Evolutionary conservation across 2,797 vertebrate genomes (phyloP).

Genomic region (Nothura maculosa): DNA sequence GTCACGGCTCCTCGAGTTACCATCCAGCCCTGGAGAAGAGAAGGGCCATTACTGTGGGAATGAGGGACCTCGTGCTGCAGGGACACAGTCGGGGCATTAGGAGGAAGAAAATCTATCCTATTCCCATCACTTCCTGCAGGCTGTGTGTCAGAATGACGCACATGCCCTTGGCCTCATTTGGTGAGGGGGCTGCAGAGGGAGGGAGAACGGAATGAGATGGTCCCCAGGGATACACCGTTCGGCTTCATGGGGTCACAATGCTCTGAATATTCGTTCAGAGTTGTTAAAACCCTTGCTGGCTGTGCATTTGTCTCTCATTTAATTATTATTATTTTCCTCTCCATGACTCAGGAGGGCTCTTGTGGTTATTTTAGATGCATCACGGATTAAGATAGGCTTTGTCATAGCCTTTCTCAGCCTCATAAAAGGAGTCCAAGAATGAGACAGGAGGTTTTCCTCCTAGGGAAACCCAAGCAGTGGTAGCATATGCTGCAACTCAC

Average conservation of each 20-base stretch:
- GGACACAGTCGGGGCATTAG: constrained; percentile 65
- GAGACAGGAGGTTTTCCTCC: neutral
- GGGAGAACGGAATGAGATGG: constrained; percentile 43
- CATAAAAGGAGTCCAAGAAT: constrained; percentile 32
- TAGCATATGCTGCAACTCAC: neutral
- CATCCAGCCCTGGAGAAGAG: neutral
- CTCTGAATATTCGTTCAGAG: constrained; percentile 37
- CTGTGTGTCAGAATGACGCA: constrained; percentile 70
- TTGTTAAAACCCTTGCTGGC: constrained; percentile 57
- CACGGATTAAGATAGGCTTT: constrained; percentile 32
- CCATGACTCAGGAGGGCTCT: constrained; percentile 51
- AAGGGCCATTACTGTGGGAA: constrained; percentile 67
- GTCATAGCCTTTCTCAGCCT: constrained; percentile 60
- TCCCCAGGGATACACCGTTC: neutral
- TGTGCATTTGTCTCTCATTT: constrained; percentile 44
- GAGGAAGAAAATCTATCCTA: constrained; percentile 70
- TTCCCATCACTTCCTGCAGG: constrained; percentile 71
- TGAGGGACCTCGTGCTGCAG: constrained; percentile 63
- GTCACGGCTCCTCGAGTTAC: constrained; percentile 72
- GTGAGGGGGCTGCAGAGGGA: constrained; percentile 10
- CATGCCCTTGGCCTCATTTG: constrained; percentile 34
- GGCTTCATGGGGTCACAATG: constrained; percentile 36
- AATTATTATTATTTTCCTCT: neutral
- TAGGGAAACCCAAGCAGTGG: neutral
- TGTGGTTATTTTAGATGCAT: constrained; percentile 46